A percentile compares a stretch with the other conserved stretches of the same genome.
phyloP scores from a whole-genome alignment of 1,140 invertebrate genomes.

The Pseudoatta argentina region DNA sequence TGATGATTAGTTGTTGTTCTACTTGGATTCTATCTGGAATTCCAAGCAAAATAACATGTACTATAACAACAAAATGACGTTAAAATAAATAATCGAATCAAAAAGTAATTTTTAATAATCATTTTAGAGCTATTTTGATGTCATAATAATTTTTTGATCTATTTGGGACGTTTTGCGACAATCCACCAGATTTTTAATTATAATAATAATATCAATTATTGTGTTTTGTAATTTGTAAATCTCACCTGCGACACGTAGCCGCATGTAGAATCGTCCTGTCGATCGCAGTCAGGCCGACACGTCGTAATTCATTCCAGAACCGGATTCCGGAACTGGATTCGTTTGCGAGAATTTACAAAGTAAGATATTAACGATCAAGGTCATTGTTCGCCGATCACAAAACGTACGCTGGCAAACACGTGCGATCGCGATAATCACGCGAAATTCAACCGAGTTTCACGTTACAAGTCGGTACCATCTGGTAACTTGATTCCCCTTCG shows the following conservation, averaged over 20 bases:
- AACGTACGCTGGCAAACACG: background rate
- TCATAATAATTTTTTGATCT: no score
- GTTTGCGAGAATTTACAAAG: background rate
- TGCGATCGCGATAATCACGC: background rate
- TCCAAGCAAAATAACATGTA: no score
- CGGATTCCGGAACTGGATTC: no score
- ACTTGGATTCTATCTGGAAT: no score
- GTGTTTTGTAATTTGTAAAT: background rate
- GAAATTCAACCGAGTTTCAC: background rate
- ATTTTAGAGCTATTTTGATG: no score
- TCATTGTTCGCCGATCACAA: background rate
- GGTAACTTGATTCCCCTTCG: background rate
- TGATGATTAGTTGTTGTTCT: no score
- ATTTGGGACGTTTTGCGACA: background rate
- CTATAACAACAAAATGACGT: no score
- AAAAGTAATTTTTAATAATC: no score
- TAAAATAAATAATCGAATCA: no score
- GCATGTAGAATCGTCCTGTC: background rate
- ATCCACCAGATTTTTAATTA: background rate
- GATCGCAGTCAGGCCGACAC: background rate
- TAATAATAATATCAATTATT: background rate
- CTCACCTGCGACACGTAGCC: background rate
- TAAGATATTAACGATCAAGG: background rate
- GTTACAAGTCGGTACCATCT: background rate
- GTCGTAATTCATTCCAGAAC: background rate